phyloP scores from a whole-genome alignment of 2,113 vertebrate genomes.

The Cavia aperea region DNA sequence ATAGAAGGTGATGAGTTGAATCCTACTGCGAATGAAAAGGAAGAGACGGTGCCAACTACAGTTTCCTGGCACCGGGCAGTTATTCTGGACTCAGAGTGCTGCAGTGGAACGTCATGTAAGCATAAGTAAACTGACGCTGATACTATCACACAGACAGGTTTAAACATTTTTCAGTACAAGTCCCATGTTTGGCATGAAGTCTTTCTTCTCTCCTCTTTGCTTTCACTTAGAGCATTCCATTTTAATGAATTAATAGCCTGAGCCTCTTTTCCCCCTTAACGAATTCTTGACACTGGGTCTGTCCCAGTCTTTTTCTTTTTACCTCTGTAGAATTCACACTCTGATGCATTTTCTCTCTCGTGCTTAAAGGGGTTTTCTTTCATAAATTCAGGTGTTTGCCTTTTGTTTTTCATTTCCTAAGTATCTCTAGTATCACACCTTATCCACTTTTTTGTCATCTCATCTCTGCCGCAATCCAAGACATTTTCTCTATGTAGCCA shows the following conservation, averaged over 20 bases:
- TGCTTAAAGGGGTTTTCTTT: background rate
- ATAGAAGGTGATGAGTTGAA: background rate
- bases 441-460: background rate
- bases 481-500: background rate
- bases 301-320: background rate
- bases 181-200: background rate
- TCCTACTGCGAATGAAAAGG: background rate
- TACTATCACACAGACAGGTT: background rate
- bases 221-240: accelerated
- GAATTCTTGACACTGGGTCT: background rate
- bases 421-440: background rate
- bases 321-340: background rate
- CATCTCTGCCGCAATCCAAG: background rate
- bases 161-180: background rate
- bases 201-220: background rate
- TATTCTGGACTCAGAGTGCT: background rate
- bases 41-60: background rate
- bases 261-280: background rate
- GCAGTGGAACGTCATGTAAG: background rate
- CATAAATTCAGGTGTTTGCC: background rate
- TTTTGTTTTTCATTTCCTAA: background rate
- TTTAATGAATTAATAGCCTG: background rate
- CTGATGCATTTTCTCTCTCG: background rate
- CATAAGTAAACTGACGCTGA: background rate
- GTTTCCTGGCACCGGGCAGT: background rate